Evolutionary conservation across 2,888 invertebrate species (phyloP).

Genomic region (Phragmatobia fuliginosa): DNA sequence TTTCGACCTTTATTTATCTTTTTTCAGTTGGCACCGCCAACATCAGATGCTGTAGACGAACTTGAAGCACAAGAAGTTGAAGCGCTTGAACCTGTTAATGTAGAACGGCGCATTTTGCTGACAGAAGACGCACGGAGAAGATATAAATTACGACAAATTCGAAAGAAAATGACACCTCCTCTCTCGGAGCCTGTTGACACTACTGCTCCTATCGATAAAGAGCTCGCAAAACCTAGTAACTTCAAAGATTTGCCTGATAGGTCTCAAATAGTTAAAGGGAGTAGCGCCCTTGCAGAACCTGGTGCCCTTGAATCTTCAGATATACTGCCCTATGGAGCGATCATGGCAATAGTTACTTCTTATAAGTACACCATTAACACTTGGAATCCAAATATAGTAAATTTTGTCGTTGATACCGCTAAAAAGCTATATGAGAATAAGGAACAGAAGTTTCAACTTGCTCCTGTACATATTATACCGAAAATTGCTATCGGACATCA

Average conservation of each 20-base stretch:
- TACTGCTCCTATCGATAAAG: constrained; percentile 73
- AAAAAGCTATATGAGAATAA: constrained; percentile 76
- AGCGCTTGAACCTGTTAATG: constrained; percentile 63
- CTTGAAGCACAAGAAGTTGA: constrained; percentile 52
- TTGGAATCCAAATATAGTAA: constrained; percentile 87
- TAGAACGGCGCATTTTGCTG: constrained; percentile 71
- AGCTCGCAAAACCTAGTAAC: constrained; percentile 85
- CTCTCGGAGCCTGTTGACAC: constrained; percentile 61
- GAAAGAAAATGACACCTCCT: constrained; percentile 73
- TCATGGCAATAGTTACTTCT: constrained; percentile 88
- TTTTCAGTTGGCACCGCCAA: constrained; percentile 64
- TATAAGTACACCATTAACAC: constrained; percentile 87
- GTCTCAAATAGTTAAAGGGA: constrained; percentile 86
- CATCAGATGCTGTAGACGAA: constrained; percentile 61
- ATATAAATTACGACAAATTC: constrained; percentile 72
- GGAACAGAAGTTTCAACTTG: constrained; percentile 74
- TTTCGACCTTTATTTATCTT: not conserved
- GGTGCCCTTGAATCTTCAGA: constrained; percentile 55
- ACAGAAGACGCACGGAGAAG: constrained; percentile 75
- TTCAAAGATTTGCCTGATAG: constrained; percentile 87
- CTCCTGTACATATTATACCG: constrained; percentile 87
- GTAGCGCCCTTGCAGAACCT: constrained; percentile 68
- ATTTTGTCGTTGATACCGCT: constrained; percentile 85
- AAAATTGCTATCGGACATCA: constrained; percentile 87
- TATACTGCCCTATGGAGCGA: constrained; percentile 84